Evolutionary conservation across 2,888 invertebrate species (phyloP).

Genomic region (Melipona bicolor): DNA sequence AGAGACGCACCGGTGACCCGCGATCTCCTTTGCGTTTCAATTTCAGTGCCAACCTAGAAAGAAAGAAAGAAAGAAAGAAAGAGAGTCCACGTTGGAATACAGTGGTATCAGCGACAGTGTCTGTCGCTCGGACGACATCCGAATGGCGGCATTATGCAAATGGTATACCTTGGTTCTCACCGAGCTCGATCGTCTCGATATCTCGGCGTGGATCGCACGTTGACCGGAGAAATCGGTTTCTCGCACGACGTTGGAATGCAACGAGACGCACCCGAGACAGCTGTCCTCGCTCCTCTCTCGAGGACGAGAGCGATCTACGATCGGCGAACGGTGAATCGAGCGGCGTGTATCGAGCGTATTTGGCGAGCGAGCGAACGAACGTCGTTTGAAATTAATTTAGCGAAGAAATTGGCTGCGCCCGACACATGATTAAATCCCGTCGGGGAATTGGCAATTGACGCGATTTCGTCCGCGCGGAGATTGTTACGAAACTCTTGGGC

Average conservation of each 20-base stretch:
- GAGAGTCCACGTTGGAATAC: neutral
- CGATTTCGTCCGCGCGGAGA: conserved; percentile 8
- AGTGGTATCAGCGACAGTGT: neutral
- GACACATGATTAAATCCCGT: conserved; percentile 54
- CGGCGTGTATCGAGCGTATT: conserved; percentile 20
- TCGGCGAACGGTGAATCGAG: too few relatives aligned
- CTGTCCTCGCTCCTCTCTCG: conserved; percentile 6
- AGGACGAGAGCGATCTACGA: neutral
- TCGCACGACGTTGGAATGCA: conserved; percentile 65
- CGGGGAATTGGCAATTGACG: conserved; percentile 19
- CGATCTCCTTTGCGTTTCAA: neutral
- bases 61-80: too few relatives aligned
- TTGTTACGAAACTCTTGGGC: conserved; percentile 29
- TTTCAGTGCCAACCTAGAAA: neutral
- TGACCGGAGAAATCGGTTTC: conserved; percentile 62
- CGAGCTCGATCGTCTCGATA: conserved; percentile 15
- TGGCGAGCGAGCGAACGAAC: conserved; percentile 34
- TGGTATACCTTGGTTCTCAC: conserved; percentile 1
- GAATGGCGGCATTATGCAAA: conserved; percentile 36
- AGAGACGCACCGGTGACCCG: neutral
- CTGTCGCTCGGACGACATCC: conserved; percentile 19
- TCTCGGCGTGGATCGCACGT: conserved; percentile 48
- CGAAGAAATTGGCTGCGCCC: conserved; percentile 52
- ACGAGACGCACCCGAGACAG: conserved; percentile 22
- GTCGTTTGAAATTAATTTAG: conserved; percentile 57